Percentiles rank a stretch among this genome's conserved stretches.
Evolutionary conservation across 2,888 invertebrate species (phyloP).

Genomic region (Taphrorychus bicolor): DNA sequence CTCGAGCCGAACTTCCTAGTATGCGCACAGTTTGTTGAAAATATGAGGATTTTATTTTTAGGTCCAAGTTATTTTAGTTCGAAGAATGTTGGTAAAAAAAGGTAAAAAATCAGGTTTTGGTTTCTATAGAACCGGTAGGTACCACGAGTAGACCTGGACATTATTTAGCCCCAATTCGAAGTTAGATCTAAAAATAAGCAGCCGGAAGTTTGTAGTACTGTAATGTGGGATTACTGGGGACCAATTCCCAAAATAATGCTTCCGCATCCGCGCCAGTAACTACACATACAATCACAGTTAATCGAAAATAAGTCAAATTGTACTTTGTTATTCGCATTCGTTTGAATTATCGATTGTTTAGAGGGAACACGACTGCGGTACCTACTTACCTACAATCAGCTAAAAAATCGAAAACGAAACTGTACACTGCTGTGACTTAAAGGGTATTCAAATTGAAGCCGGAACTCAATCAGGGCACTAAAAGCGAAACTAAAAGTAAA

Average conservation of each 20-base stretch:
- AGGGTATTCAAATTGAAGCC: constrained; percentile 16
- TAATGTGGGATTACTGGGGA: neutral
- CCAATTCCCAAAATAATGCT: neutral
- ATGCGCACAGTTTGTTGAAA: constrained; percentile 48
- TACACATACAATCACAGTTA: too few species aligned
- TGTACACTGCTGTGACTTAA: constrained; percentile 16
- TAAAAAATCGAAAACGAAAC: constrained; percentile 24
- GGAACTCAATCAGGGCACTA: constrained; percentile 25
- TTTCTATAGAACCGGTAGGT: too few species aligned
- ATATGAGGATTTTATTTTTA: constrained; percentile 50
- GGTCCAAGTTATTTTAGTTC: constrained; percentile 50
- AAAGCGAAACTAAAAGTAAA: constrained; percentile 51
- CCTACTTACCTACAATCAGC: constrained; percentile 44
- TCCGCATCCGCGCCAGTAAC: too few species aligned
- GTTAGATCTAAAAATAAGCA: neutral
- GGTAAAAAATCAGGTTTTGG: neutral
- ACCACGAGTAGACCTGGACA: neutral
- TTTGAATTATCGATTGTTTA: constrained; percentile 1
- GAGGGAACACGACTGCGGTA: neutral
- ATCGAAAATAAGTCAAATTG: neutral
- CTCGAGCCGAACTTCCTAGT: constrained; percentile 47
- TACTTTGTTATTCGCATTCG: neutral
- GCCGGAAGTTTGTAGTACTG: neutral
- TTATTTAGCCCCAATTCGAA: neutral
- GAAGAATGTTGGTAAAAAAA: constrained; percentile 43